phyloP scores from a whole-genome alignment of 2,113 vertebrate genomes.

The Ranitomeya imitator region DNA sequence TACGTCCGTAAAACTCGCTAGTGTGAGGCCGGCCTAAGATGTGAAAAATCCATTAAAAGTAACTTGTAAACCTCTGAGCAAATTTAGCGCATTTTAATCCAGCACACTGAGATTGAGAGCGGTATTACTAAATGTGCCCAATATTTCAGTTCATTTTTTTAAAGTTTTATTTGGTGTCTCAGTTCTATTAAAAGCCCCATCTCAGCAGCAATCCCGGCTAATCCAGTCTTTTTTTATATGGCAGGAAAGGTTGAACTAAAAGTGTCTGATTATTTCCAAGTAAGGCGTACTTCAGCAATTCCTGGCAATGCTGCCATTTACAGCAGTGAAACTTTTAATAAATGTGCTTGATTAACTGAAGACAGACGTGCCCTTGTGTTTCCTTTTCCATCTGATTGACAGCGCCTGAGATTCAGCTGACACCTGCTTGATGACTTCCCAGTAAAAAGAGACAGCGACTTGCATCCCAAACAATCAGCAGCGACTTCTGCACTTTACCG shows the following conservation, averaged over 20 bases:
- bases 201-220: neutral
- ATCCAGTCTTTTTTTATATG: neutral
- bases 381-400: slow-evolving; percentile 20
- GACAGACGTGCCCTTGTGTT: neutral
- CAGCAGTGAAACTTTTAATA: slow-evolving; percentile 34
- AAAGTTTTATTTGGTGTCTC: neutral
- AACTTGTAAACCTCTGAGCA: too few species aligned
- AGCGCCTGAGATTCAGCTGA: slow-evolving; percentile 2
- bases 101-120: too few species aligned
- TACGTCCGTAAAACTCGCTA: too few species aligned
- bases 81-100: too few species aligned
- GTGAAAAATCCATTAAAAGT: too few species aligned
- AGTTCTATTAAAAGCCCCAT: neutral
- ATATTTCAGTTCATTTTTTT: neutral
- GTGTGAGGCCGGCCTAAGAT: too few species aligned
- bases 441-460: neutral
- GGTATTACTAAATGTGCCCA: too few species aligned
- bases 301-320: slow-evolving; percentile 2
- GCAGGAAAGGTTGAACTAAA: slow-evolving; percentile 10
- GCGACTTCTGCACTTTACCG: slow-evolving; percentile 5
- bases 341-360: slow-evolving; percentile 40
- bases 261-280: slow-evolving; percentile 17
- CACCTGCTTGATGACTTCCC: slow-evolving; percentile 5
- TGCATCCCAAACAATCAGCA: slow-evolving; percentile 7
- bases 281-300: neutral